phyloP scores from a whole-genome alignment of 2,113 vertebrate species.

The Callopanchax toddi region DNA sequence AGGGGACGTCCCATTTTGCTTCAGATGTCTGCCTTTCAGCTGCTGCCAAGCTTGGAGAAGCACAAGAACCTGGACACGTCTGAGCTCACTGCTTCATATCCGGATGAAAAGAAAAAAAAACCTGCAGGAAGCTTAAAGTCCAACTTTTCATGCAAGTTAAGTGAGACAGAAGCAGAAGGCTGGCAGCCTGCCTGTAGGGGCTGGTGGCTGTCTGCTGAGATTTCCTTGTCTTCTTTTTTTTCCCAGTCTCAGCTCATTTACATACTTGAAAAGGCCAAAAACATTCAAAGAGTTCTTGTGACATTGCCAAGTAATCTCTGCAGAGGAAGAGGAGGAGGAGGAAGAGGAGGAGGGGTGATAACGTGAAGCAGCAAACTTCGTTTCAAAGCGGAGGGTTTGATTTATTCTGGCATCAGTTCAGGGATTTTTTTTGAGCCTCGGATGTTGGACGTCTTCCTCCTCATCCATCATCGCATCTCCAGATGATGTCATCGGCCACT shows the following conservation, averaged over 20 bases:
- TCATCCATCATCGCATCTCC: slow-evolving; percentile 40
- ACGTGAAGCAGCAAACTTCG: slow-evolving; percentile 28
- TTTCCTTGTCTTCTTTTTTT: slow-evolving; percentile 48
- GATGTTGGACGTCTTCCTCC: slow-evolving; percentile 37
- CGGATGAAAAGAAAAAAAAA: slow-evolving; percentile 2
- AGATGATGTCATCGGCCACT: slow-evolving; percentile 58
- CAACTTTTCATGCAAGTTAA: slow-evolving; percentile 32
- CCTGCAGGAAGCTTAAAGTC: slow-evolving; percentile 20
- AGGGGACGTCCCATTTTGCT: slow-evolving; percentile 38
- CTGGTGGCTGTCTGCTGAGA: slow-evolving; percentile 58
- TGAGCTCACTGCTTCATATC: slow-evolving; percentile 38
- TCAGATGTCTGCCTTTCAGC: slow-evolving; percentile 46
- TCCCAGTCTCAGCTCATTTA: slow-evolving; percentile 54
- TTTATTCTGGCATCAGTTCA: slow-evolving; percentile 28
- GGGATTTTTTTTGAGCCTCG: slow-evolving; percentile 15
- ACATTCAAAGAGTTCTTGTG: slow-evolving; percentile 39
- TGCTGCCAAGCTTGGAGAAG: slow-evolving; percentile 4
- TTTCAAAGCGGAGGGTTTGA: slow-evolving; percentile 44
- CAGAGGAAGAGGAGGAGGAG: background rate
- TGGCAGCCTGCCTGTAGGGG: slow-evolving; percentile 48
- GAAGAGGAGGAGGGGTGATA: slow-evolving; percentile 8
- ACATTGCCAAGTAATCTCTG: slow-evolving; percentile 60
- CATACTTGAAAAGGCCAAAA: slow-evolving; percentile 67
- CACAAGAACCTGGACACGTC: slow-evolving; percentile 35
- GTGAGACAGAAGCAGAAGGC: slow-evolving; percentile 44